A percentile compares a stretch with the other conserved stretches of the same genome.
Conservation (phyloP, 2,888 invertebrate genomes). For the Anoplius nigerrimus region DNA sequence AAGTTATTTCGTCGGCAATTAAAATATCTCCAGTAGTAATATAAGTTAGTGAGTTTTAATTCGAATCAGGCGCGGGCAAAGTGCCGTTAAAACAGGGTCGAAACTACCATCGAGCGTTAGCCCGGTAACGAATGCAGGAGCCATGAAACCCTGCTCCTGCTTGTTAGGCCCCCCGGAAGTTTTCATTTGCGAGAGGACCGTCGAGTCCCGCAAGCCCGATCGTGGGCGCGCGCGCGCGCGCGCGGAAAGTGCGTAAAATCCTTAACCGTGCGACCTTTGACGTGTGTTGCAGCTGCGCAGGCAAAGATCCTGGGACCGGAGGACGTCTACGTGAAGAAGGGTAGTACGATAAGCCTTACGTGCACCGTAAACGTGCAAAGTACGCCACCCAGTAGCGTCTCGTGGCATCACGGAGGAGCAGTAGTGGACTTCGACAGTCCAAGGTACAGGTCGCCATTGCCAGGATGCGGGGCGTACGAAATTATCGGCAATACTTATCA, state of each 20-base stretch:
- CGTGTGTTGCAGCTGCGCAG: constrained; percentile 85
- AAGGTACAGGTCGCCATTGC: constrained; percentile 66
- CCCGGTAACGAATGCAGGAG: too few species aligned
- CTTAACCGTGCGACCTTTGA: constrained; percentile 50
- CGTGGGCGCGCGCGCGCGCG: too few species aligned
- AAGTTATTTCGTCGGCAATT: constrained; percentile 18
- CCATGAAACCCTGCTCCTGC: too few species aligned
- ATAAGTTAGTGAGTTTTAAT: constrained; percentile 21
- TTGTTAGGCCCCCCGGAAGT: too few species aligned
- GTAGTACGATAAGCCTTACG: constrained; percentile 92
- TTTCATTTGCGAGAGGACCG: too few species aligned
- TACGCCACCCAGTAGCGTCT: constrained; percentile 83
- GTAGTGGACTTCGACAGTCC: constrained; percentile 86
- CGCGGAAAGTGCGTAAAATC: constrained; percentile 20
- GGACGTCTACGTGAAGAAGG: constrained; percentile 92
- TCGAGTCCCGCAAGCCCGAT: too few species aligned
- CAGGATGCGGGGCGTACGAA: too few species aligned
- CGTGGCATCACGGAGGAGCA: constrained; percentile 89
- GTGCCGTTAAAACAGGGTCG: constrained; percentile 39
- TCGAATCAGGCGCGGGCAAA: constrained; percentile 18
- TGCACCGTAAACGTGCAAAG: constrained; percentile 93
- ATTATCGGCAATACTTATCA: too few species aligned
- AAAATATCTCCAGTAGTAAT: constrained; percentile 34
- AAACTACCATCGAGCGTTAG: too few species aligned
- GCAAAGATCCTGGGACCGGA: constrained; percentile 90